phyloP scores from a whole-genome alignment of 2,888 invertebrate species.

The Clistopyga incitator region DNA sequence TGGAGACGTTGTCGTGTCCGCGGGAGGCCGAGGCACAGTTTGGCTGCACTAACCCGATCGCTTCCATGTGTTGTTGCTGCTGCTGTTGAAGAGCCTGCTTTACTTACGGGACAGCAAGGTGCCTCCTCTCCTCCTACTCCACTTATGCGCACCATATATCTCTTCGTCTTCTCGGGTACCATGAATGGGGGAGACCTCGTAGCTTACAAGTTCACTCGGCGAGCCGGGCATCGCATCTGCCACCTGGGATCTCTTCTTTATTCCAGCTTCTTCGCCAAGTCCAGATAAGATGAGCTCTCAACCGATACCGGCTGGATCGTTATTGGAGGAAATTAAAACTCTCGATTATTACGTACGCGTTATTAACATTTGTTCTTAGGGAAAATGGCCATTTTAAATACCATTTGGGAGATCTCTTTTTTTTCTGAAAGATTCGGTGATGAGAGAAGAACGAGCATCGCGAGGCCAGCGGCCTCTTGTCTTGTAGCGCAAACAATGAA shows the following conservation, averaged over 20 bases:
- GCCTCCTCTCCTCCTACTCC: constrained; percentile 26
- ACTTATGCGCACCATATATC: not conserved
- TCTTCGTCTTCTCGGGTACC: constrained; percentile 1
- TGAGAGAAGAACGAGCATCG: not conserved
- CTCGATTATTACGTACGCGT: not conserved
- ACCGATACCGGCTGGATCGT: not conserved
- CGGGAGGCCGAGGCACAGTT: constrained; percentile 58
- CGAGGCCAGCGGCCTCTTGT: constrained; percentile 7
- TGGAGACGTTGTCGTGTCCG: constrained; percentile 36
- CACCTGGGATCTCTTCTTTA: constrained; percentile 28
- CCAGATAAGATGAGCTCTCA: not conserved
- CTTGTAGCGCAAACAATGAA: constrained; percentile 6
- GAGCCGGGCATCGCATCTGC: constrained; percentile 27
- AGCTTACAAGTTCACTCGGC: constrained; percentile 11
- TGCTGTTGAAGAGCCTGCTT: not conserved
- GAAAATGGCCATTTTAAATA: not conserved
- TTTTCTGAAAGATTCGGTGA: not conserved
- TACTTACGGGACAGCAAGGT: constrained; percentile 34
- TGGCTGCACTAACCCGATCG: constrained; percentile 37
- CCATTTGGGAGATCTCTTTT: too few species aligned
- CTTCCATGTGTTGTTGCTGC: constrained; percentile 5
- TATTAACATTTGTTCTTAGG: not conserved
- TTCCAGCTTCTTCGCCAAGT: not conserved
- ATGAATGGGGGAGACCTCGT: constrained; percentile 48
- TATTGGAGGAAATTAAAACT: not conserved